phyloP scores from a whole-genome alignment of 2,888 invertebrate genomes.

The Tiliacea aurago region DNA sequence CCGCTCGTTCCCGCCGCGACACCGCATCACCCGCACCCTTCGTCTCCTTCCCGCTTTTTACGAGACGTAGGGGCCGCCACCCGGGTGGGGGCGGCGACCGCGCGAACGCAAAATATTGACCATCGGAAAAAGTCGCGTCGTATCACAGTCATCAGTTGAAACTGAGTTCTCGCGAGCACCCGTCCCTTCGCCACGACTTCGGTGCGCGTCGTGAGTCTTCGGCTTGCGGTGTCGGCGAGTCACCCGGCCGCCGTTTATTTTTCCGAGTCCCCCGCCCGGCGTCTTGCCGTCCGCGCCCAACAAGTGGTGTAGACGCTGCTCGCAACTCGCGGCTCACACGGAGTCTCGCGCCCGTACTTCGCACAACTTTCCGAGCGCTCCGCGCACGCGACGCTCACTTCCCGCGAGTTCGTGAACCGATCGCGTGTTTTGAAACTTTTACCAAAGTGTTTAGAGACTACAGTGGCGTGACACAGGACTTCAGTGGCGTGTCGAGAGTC shows the following conservation, averaged over 20 bases:
- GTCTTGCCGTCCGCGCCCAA: slow-evolving; percentile 87
- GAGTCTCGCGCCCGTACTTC: slow-evolving; percentile 87
- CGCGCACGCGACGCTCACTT: slow-evolving; percentile 78
- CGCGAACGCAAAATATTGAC: slow-evolving; percentile 91
- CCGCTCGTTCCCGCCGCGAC: slow-evolving; percentile 87
- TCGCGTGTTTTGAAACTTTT: slow-evolving; percentile 85
- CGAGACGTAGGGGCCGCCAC: slow-evolving; percentile 90
- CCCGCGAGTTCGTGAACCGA: slow-evolving; percentile 74
- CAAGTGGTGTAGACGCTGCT: slow-evolving; percentile 86
- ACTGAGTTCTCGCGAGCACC: slow-evolving; percentile 88
- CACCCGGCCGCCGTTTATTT: slow-evolving; percentile 83
- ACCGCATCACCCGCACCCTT: slow-evolving; percentile 86
- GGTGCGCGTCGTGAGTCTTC: slow-evolving; percentile 89
- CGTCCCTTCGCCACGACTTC: slow-evolving; percentile 86
- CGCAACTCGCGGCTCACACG: slow-evolving; percentile 81
- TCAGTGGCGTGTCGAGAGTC: slow-evolving; percentile 84
- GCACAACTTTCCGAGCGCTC: slow-evolving; percentile 85
- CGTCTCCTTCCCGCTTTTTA: slow-evolving; percentile 91
- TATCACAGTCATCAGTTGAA: slow-evolving; percentile 91
- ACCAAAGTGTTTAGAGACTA: slow-evolving; percentile 79
- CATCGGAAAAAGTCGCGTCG: slow-evolving; percentile 91
- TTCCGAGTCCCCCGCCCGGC: slow-evolving; percentile 86
- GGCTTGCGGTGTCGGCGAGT: slow-evolving; percentile 86
- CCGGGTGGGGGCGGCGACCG: slow-evolving; percentile 90
- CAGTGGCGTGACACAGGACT: slow-evolving; percentile 84